Evolutionary conservation across 2,113 vertebrate genomes (phyloP), one percentile per base, ranked within the genome.

Genomic region (Cheilinus undulatus): DNA sequence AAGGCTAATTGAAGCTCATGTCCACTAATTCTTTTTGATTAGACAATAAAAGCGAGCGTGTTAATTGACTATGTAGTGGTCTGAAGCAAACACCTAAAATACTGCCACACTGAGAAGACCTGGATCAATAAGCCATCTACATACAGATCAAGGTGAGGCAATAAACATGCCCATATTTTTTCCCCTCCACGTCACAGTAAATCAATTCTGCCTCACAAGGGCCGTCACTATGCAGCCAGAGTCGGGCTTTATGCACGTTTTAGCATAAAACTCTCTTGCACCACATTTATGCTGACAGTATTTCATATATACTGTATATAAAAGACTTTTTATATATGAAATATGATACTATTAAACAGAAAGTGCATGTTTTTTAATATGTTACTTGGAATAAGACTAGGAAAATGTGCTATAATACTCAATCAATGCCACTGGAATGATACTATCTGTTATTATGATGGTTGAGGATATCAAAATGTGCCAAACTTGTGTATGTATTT

Each of bases 81-180:
- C 20, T 53, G 45, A 65, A 20, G 63, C 38, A 46, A 78, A 63
- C 3, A 22, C 11, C 28, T 73, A 23, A 76, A 60, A 36, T 54
- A 24, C 23, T 17, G 64, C 34, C 34, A 58, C n/a, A 15, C 22
- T 9, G 23, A 45, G 24, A 12, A n/a, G n/a, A 62, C 3, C 3
- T 38, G 26, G 45, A 76, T 83, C 68, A 71, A 85, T 83, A 79
- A 71, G 0, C 46, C 28, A 83, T 83, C 40, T 83, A 67, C 74
- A 78, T 70, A 56, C 7, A 22, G 56, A 73, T 76, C 59, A 51
- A 81, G 57, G 36, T 45, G 58, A 34, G 14, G 14, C 46, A 24
- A 81, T 83, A 59, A 76, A 40, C 22, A 49, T 5, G 7, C 34
- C 42, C 68, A 56, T 63, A 64, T 48, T 76, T 79, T 78, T 28